Conservation (phyloP, 2,113 vertebrate genomes). For the Xiphophorus hellerii region DNA sequence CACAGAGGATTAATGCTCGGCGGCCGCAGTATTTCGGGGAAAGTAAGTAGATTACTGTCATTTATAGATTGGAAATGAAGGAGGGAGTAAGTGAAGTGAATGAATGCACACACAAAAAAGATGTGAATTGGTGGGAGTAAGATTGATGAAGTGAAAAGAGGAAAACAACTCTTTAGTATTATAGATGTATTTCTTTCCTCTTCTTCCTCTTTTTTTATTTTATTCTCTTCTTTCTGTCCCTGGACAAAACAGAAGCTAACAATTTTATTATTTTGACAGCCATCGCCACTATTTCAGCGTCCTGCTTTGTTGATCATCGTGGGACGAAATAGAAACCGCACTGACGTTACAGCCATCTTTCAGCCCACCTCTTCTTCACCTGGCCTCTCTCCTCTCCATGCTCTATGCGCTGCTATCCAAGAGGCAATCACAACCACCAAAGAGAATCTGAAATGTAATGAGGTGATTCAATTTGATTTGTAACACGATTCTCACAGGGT, state of each 20-base stretch:
- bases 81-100: conserved; percentile 15
- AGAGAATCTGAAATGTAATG: background rate
- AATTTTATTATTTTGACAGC: background rate
- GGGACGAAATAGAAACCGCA: background rate
- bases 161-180: background rate
- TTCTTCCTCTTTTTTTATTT: background rate
- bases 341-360: background rate
- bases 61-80: conserved; percentile 45
- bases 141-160: background rate
- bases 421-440: background rate
- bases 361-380: background rate
- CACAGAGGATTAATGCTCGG: conserved; percentile 35
- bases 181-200: background rate
- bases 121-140: background rate
- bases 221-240: background rate
- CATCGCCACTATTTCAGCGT: background rate
- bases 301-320: background rate
- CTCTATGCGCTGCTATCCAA: background rate
- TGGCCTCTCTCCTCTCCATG: background rate
- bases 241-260: background rate
- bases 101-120: conserved; percentile 16
- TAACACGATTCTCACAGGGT: background rate
- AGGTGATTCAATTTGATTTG: background rate
- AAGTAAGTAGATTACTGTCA: conserved; percentile 53
- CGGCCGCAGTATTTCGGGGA: conserved; percentile 16